Percentiles rank a stretch among this genome's conserved stretches.
phyloP scores from a whole-genome alignment of 2,113 vertebrate species.

The Halichoeres trimaculatus region DNA sequence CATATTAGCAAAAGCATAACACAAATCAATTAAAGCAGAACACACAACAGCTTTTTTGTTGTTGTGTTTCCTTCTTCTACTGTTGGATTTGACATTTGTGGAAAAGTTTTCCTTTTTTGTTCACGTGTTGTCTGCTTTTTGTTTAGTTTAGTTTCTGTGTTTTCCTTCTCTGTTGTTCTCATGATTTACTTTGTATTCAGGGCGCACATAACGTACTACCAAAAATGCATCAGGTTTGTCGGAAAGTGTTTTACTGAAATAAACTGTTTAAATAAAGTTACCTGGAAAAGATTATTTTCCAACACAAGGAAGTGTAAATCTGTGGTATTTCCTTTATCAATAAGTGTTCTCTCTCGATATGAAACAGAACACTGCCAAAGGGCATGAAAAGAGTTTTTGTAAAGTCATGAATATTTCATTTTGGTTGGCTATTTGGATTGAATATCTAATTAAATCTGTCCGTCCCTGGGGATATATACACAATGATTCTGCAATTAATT shows the following conservation, averaged over 20 bases:
- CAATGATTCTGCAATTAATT: conserved; percentile 74
- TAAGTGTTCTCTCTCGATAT: conserved; percentile 48
- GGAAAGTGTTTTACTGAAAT: not conserved
- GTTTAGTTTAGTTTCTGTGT: too few species aligned
- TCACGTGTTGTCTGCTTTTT: too few species aligned
- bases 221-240: not conserved
- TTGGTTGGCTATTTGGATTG: conserved; percentile 61
- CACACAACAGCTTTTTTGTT: too few species aligned
- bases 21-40: too few species aligned
- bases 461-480: conserved; percentile 57
- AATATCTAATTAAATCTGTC: conserved; percentile 73
- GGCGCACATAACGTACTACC: too few species aligned
- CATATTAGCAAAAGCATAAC: too few species aligned
- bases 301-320: conserved; percentile 40
- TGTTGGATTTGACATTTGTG: too few species aligned
- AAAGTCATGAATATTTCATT: conserved; percentile 70
- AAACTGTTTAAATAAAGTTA: not conserved
- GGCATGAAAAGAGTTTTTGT: conserved; percentile 58
- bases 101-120: too few species aligned
- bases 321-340: conserved; percentile 63
- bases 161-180: too few species aligned
- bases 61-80: too few species aligned
- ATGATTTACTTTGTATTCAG: too few species aligned
- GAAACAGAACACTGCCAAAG: conserved; percentile 44
- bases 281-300: not conserved